Evolutionary conservation across 2,113 vertebrate species (phyloP).

Genomic region (Axis porcinus): DNA sequence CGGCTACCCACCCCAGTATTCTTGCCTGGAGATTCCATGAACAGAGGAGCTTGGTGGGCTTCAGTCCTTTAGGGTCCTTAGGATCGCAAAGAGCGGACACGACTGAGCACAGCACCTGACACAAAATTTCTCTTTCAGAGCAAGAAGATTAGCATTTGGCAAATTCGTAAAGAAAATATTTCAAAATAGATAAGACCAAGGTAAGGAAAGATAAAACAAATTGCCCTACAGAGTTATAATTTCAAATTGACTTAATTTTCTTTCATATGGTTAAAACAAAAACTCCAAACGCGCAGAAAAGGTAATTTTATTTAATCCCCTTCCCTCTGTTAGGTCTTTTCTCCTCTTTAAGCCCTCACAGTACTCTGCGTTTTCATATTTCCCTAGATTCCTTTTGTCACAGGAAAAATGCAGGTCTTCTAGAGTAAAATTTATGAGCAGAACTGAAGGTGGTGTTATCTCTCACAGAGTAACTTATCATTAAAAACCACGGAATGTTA

Average conservation of each 20-base stretch:
- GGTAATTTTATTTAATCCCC: background rate
- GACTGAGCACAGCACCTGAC: background rate
- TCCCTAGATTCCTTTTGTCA: background rate
- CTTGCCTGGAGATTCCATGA: background rate
- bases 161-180: background rate
- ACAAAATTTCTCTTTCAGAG: background rate
- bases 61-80: background rate
- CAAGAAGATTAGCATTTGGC: background rate
- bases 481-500: background rate
- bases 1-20: background rate
- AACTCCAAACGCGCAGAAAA: background rate
- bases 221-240: background rate
- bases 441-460: background rate
- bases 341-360: background rate
- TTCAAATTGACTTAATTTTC: background rate
- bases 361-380: background rate
- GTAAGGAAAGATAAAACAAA: background rate
- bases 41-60: background rate
- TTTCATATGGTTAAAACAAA: background rate
- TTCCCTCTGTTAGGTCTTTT: background rate
- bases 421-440: background rate
- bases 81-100: rapidly evolving
- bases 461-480: background rate
- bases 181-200: background rate
- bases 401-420: background rate